Evolutionary conservation across 2,888 invertebrate species (phyloP), one percentile per base, ranked within the genome.

Genomic region (Oscheius sp.): DNA sequence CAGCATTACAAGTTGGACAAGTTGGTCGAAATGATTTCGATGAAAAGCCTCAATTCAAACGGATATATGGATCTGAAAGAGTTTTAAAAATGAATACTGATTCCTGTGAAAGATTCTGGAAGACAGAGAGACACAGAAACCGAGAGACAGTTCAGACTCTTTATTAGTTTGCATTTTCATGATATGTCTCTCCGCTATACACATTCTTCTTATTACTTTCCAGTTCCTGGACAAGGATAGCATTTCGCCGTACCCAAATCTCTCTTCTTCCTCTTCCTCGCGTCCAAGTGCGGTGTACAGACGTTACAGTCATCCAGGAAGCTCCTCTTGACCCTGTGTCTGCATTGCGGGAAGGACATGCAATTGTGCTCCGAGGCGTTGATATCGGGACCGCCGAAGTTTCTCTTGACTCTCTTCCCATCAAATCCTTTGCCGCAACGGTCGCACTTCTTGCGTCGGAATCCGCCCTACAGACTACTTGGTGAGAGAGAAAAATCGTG

Each of bases 281-380:
- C 66, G 1, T 76, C 82, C 11, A 79, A 62, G 59, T 79, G 75
- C 4, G 83, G 74, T 2, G 85, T 86, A 70, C 86, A 86, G 33
- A 86, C 79, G 62, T 84, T 84, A 63, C 86, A 86, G 58, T 86
- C 85, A 11, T 85, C 82, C 35, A 85, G 77, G 13, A 82, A 73
- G 62, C 81, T 82, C 9, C 86, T 66, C 76, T 86, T 86, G 58
- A 84, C 82, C 32, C 86, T 76, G 57, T 81, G 79, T 21, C 86
- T 76, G 63, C 86, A 86, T 58, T 84, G 84, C 32, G 86, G 86
- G 82, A 86, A 86, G 9, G 85, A 81, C 75, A 80, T 75, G 74
- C 86, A 86, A 68, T 81, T 82, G 57, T 83, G 84, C 79, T 84
- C 68, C 21, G 37, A 86, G 3, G 85, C 86, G 58, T 86, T 86